Evolutionary conservation across 2,797 vertebrate genomes (phyloP), one percentile per base, ranked within the genome.

Genomic region (Euthynnus affinis): DNA sequence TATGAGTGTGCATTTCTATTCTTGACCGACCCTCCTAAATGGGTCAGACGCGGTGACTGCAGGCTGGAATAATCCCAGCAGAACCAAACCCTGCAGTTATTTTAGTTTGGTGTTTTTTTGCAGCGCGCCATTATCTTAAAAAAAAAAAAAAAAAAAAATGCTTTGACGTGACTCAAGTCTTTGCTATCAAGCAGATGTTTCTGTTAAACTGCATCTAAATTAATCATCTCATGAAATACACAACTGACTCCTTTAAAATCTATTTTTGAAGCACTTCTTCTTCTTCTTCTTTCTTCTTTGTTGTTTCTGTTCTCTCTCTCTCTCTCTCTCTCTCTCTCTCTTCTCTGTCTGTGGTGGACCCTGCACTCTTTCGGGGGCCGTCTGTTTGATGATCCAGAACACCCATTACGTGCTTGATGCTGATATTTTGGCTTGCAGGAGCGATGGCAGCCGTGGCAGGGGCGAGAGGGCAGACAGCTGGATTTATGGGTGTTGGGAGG

Each of bases 401-500:
- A 82, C 61, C 71, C 66, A 86, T 88, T 78, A 79, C 22, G n/a
- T 17, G 72, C 69, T 55, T 3, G 49, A 22, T 67, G 83, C 80
- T 83, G 85, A 78, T 83, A 62, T 81, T 81, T 73, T 60, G 75
- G 77, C 86, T 73, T 73, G 65, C 64, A 5, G 77, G 79, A 87
- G 80, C 42, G 34, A 77, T 57, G 49, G 84, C 71, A 0, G 80
- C 68, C 18, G 23, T 6, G 57, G 76, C 59, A n/a, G 9, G 63
- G 13, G 23, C 1, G 75, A 60, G 75, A 60, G 68, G 64, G 74
- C 37, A 78, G 88, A 75, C 83, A 87, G 86, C 67, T 66, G 76
- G 82, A 90, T 90, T 90, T 83, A 89, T 90, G 61, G 62, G 69
- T 8, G 20, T 55, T 57, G 76, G 73, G 86, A 86, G 74, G 74